These are phyloP conservation scores for Habrosyne pyritoides DNA, from an alignment of 2,888 invertebrate species.

Conservation along the genomic window DNA sequence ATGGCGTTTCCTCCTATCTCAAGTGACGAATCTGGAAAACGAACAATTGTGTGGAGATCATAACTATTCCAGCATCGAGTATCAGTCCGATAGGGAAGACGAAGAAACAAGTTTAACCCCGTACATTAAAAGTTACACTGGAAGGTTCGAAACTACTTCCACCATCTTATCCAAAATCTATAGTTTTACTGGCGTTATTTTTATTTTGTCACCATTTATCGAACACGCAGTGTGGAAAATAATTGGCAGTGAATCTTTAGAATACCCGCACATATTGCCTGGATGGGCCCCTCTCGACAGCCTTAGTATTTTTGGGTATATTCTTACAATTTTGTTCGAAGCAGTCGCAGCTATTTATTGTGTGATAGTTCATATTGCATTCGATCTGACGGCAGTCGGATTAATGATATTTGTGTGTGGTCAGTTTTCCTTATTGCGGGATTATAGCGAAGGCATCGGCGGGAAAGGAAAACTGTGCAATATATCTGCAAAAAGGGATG, in stretches of 20 bases:
- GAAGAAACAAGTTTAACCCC: slow-evolving; percentile 24
- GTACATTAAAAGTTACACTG: slow-evolving; percentile 44
- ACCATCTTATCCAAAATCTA: slow-evolving; percentile 51
- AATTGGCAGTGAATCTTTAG: slow-evolving; percentile 22
- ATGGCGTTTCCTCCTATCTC: slow-evolving; percentile 50
- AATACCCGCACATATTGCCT: slow-evolving; percentile 61
- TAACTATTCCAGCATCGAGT: slow-evolving; percentile 34
- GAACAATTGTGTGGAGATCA: slow-evolving; percentile 31
- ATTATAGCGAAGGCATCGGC: slow-evolving; percentile 53
- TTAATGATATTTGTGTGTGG: slow-evolving; percentile 67
- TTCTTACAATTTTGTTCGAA: slow-evolving; percentile 47
- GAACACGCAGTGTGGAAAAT: slow-evolving; percentile 43
- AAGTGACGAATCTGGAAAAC: slow-evolving; percentile 46
- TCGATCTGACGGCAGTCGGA: slow-evolving; percentile 58
- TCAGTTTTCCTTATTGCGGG: slow-evolving; percentile 53
- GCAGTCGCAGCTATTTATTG: slow-evolving; percentile 52
- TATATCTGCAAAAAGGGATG: slow-evolving; percentile 44
- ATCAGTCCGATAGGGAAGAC: slow-evolving; percentile 33
- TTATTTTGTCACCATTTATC: slow-evolving; percentile 58
- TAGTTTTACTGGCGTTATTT: slow-evolving; percentile 48
- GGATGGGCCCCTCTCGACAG: slow-evolving; percentile 56
- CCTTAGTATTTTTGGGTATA: slow-evolving; percentile 41
- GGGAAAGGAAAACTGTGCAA: slow-evolving; percentile 43
- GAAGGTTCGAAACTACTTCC: slow-evolving; percentile 41
- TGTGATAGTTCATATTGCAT: slow-evolving; percentile 56